A percentile compares a stretch with the other conserved stretches of the same genome.
Conservation (phyloP, 1,140 invertebrate genomes). For the Conopomorpha cramerella region DNA sequence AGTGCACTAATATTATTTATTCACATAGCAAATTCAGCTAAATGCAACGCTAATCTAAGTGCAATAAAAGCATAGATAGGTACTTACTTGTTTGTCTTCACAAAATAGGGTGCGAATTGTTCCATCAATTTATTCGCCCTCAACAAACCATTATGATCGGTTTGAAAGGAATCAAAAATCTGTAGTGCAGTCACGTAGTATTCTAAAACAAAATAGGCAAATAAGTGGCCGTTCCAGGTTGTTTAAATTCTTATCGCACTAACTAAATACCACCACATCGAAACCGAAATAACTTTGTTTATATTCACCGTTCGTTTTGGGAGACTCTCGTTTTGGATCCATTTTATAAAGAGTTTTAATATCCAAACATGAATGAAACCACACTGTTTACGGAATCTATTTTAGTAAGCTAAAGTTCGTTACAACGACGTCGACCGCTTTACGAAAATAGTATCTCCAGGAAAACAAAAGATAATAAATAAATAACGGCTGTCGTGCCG, state of each 20-base stretch:
- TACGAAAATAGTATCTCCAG: too few species aligned
- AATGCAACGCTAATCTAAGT: too few species aligned
- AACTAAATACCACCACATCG: slow-evolving; percentile 40
- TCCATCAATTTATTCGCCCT: slow-evolving; percentile 39
- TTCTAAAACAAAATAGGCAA: slow-evolving; percentile 39
- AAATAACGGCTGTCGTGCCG: too few species aligned
- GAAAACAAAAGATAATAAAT: too few species aligned
- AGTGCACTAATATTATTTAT: too few species aligned
- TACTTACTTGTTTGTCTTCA: slow-evolving; percentile 49
- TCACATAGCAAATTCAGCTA: too few species aligned
- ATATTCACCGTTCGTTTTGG: slow-evolving; percentile 28
- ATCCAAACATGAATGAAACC: neutral
- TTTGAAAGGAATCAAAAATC: slow-evolving; percentile 45
- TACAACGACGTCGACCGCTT: too few species aligned
- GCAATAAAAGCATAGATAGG: neutral
- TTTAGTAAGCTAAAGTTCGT: too few species aligned
- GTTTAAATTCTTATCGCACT: too few species aligned
- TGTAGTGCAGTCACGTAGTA: slow-evolving; percentile 38
- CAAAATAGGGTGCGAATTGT: slow-evolving; percentile 42
- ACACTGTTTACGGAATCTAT: too few species aligned
- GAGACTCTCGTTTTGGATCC: slow-evolving; percentile 25
- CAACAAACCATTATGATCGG: slow-evolving; percentile 24
- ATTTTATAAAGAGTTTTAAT: slow-evolving; percentile 13
- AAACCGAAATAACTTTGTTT: slow-evolving; percentile 16
- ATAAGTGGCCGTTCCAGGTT: too few species aligned